Evolutionary conservation across 35 echinoderm and acorn worm species (phyloP).

Genomic region (Diadema setosum): DNA sequence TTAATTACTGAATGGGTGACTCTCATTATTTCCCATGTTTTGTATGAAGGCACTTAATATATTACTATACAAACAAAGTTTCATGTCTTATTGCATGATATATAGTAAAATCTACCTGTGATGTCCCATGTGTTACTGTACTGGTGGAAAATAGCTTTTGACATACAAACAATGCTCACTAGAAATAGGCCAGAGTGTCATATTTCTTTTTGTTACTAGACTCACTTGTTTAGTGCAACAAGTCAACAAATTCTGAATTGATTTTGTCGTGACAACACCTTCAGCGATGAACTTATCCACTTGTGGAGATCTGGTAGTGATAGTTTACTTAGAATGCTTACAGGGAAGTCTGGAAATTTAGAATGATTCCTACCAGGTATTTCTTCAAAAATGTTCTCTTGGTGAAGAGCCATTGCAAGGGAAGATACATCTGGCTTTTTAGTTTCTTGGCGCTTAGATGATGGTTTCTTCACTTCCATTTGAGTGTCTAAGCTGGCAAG

Average conservation of each 20-base stretch:
- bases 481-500: conserved; percentile 1
- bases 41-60: too few relatives aligned
- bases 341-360: conserved; percentile 27
- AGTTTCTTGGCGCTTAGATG: conserved; percentile 5
- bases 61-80: too few relatives aligned
- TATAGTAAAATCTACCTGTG: too few relatives aligned
- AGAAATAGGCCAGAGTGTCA: too few relatives aligned
- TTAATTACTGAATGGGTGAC: too few relatives aligned
- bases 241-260: background rate
- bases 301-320: background rate
- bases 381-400: background rate
- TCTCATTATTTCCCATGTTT: too few relatives aligned
- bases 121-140: too few relatives aligned
- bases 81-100: too few relatives aligned
- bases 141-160: too few relatives aligned
- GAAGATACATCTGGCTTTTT: background rate
- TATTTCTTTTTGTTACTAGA: too few relatives aligned
- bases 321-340: background rate
- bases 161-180: too few relatives aligned
- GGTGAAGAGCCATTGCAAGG: conserved; percentile 9
- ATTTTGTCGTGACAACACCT: background rate
- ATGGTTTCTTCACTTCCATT: background rate
- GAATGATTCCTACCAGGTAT: conserved; percentile 31
- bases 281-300: background rate
- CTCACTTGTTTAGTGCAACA: too few relatives aligned